phyloP scores from a whole-genome alignment of 2,888 invertebrate genomes.

The Ferdinandea cuprea region DNA sequence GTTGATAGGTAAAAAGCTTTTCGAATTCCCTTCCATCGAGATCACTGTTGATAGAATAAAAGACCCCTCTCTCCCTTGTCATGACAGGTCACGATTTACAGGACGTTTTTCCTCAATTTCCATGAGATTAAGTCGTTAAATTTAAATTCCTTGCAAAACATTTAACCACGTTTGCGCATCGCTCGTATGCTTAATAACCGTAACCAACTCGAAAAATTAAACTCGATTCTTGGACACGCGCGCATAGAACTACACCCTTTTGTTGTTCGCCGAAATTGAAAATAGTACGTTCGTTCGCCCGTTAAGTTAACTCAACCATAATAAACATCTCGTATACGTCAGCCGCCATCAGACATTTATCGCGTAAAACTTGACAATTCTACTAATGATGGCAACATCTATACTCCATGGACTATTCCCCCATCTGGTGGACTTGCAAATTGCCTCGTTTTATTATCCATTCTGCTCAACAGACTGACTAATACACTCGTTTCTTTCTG shows the following conservation, averaged over 20 bases:
- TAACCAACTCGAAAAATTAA: too few relatives aligned
- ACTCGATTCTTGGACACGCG: neutral
- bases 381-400: slow-evolving; percentile 46
- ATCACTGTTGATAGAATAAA: too few relatives aligned
- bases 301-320: slow-evolving; percentile 41
- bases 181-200: too few relatives aligned
- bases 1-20: too few relatives aligned
- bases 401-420: neutral
- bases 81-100: too few relatives aligned
- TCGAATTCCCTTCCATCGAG: too few relatives aligned
- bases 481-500: slow-evolving; percentile 65
- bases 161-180: too few relatives aligned
- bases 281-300: slow-evolving; percentile 18
- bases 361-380: slow-evolving; percentile 62
- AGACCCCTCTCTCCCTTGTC: too few relatives aligned
- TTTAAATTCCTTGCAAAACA: too few relatives aligned
- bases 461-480: slow-evolving; percentile 61
- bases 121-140: too few relatives aligned
- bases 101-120: too few relatives aligned
- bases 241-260: neutral
- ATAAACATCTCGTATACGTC: slow-evolving; percentile 17
- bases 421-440: slow-evolving; percentile 64
- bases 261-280: slow-evolving; percentile 32
- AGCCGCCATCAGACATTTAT: slow-evolving; percentile 48
- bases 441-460: slow-evolving; percentile 71